These are phyloP conservation scores for Drosophila hydei DNA, from an alignment of 1,140 invertebrate genomes.

Conservation along the genomic window DNA sequence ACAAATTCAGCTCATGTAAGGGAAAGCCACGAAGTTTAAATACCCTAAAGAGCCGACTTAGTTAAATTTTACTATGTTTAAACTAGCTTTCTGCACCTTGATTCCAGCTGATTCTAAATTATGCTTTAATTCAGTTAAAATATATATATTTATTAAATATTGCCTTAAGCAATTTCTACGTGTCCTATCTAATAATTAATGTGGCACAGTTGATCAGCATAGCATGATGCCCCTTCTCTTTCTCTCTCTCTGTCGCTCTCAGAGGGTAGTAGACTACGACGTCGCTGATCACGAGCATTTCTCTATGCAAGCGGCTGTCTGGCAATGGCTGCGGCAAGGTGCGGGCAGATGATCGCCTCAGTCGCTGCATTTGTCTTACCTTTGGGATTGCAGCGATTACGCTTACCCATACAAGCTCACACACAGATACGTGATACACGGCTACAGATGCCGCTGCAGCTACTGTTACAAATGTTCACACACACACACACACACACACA, in stretches of 20 bases:
- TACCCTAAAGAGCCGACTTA: too few relatives aligned
- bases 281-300: slow-evolving; percentile 70
- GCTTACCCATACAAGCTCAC: slow-evolving; percentile 25
- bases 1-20: background rate
- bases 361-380: slow-evolving; percentile 55
- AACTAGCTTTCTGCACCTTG: too few relatives aligned
- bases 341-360: slow-evolving; percentile 24
- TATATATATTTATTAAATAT: too few relatives aligned
- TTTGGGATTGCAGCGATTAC: slow-evolving; percentile 62
- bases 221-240: slow-evolving; percentile 3
- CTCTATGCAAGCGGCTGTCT: slow-evolving; percentile 59
- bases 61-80: background rate
- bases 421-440: slow-evolving; percentile 16
- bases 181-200: background rate
- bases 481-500: slow-evolving; percentile 34
- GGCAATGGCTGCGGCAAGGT: slow-evolving; percentile 23
- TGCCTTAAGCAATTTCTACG: too few relatives aligned
- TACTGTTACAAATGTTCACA: slow-evolving; percentile 17
- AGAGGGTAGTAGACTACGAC: slow-evolving; percentile 47
- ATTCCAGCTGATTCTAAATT: background rate
- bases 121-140: too few relatives aligned
- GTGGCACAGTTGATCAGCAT: slow-evolving; percentile 8
- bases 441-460: slow-evolving; percentile 16
- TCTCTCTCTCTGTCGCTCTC: background rate
- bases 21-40: background rate